Conservation (phyloP, 2,797 vertebrate genomes). For the Sebastes nivosus region DNA sequence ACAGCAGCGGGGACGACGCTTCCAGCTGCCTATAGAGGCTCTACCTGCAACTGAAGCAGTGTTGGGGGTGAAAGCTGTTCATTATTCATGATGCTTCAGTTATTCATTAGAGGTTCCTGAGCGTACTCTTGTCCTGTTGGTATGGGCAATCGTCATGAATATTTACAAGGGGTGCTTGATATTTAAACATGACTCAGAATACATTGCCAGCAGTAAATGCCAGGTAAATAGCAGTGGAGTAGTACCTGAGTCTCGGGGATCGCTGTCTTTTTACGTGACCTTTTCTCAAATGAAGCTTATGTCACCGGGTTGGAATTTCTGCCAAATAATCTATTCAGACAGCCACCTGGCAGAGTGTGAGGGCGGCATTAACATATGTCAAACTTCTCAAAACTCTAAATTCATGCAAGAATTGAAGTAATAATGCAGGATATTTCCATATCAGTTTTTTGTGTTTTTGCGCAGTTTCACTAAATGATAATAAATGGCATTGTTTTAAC, state of each 20-base stretch:
- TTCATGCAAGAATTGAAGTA: neutral
- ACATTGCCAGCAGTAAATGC: constrained; percentile 69
- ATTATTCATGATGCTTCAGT: constrained; percentile 74
- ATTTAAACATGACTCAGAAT: constrained; percentile 76
- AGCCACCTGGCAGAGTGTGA: neutral
- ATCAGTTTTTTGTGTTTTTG: neutral
- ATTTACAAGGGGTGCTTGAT: constrained; percentile 73
- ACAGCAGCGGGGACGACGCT: neutral
- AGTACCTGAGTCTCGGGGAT: constrained; percentile 29
- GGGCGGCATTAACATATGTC: constrained; percentile 12
- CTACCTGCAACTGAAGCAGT: constrained; percentile 25
- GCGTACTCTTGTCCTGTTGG: constrained; percentile 61
- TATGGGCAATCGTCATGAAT: constrained; percentile 70
- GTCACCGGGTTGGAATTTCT: constrained; percentile 28
- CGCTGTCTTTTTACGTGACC: constrained; percentile 61
- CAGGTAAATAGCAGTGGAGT: constrained; percentile 71
- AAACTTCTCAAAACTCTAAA: neutral
- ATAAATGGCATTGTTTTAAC: neutral
- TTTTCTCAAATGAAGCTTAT: constrained; percentile 58
- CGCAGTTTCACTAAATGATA: neutral
- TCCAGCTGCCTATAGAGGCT: neutral
- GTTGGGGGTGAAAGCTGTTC: constrained; percentile 20
- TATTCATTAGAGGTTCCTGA: constrained; percentile 71
- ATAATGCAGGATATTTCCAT: neutral
- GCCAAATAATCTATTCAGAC: constrained; percentile 29